Base-by-base conservation (phyloP, 2,113 vertebrate species). In the Rhinichthys klamathensis region DNA sequence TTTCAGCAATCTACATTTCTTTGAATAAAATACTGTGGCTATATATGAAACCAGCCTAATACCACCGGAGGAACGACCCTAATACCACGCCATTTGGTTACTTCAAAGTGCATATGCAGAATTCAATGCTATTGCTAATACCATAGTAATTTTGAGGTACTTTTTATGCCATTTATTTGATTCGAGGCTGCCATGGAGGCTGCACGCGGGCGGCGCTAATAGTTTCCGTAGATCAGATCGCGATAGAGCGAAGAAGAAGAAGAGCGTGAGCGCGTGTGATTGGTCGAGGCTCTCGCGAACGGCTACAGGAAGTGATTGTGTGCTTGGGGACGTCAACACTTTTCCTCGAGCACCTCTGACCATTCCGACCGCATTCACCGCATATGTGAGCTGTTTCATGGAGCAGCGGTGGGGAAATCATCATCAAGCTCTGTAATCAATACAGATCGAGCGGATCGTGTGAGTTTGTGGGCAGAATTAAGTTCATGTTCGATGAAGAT, bases 401-500 rank as follows among this genome's bases (percentile, higher is more conserved):
- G 58, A 16, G 76, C 76, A 60, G 21, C 12, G 54, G 30, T 4
- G 76, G 35, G 7, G 38, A 80, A 2, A 30, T 11, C 11, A 30
- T 16, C 21, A 49, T 67, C 65, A 23, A 49, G n/a, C n/a, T 49
- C 38, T 10, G 41, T 27, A 16, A 6, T 21, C 13, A 27, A 21
- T 58, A 46, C n/a, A 65, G 78, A 21, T 80, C 60, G 54, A 78
- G 16, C 6, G 61, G n/a, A 27, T 41, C 35, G 84, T 38, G 85
- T 87, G 56, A 82, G 44, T 54, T 65, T 63, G 83, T 25, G 60
- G 51, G 1, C 25, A 51, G 23, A 32, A 6, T 35, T 7, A 32
- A 25, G 32, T 58, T 27, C n/a, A 84, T 76, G 82, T 65, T 87
- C 85, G 84, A 95, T 94, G 93, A 60, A 84, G 82, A 95, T 94